A percentile compares a stretch with the other conserved stretches of the same genome.
phyloP scores from a whole-genome alignment of 2,888 invertebrate species.

The Agriopis leucophaearia region DNA sequence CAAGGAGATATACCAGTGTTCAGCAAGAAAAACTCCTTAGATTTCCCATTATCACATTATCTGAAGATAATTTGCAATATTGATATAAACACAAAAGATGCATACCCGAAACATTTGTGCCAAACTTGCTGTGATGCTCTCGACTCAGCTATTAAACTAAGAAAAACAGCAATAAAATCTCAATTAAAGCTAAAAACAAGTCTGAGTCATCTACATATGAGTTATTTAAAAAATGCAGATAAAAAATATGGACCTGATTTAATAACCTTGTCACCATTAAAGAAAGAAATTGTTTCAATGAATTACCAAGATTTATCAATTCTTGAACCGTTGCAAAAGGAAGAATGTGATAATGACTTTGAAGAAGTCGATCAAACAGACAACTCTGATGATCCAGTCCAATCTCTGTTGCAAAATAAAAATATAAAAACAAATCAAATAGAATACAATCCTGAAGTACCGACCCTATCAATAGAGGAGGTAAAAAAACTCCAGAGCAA shows the following conservation, averaged over 20 bases:
- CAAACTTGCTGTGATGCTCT: not conserved
- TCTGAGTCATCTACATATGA: not conserved
- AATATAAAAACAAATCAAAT: not conserved
- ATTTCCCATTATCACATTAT: slow-evolving; percentile 5
- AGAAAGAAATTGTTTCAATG: not conserved
- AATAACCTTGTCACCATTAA: not conserved
- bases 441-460: not conserved
- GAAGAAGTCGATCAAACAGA: not conserved
- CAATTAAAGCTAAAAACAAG: not conserved
- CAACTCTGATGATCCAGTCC: not conserved
- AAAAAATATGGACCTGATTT: not conserved
- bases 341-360: not conserved
- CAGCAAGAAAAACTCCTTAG: not conserved
- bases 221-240: too few relatives aligned
- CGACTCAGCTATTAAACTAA: not conserved
- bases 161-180: slow-evolving; percentile 3
- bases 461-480: not conserved
- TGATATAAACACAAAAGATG: not conserved
- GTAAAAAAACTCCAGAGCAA: not conserved
- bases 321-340: not conserved
- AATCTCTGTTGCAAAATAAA: not conserved
- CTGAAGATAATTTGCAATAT: slow-evolving; percentile 2
- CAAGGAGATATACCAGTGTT: not conserved
- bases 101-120: not conserved
- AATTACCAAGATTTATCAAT: not conserved